These are phyloP conservation scores for Drosophila borealis DNA, from an alignment of 2,888 invertebrate species.

Conservation along the genomic window DNA sequence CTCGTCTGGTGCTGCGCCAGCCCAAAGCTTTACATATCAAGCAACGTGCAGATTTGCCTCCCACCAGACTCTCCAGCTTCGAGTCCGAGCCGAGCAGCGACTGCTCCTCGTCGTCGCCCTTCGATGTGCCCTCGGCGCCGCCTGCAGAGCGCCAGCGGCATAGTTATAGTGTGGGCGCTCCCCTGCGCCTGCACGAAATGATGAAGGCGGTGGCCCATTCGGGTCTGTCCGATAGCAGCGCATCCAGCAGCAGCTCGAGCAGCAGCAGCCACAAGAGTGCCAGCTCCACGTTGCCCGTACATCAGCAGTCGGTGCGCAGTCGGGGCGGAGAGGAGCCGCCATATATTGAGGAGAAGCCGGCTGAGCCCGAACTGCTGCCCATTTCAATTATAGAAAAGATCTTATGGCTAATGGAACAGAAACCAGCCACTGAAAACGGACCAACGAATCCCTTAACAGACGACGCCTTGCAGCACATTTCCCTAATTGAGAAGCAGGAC, in stretches of 20 bases:
- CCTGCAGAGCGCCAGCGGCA: conserved; percentile 1
- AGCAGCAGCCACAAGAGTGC: conserved; percentile 26
- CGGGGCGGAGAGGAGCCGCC: conserved; percentile 33
- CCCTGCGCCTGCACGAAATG: conserved; percentile 27
- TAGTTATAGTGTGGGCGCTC: conserved; percentile 7
- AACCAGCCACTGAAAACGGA: not conserved
- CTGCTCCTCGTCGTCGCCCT: conserved; percentile 21
- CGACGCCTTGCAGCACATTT: not conserved
- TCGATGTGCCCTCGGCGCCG: conserved; percentile 29
- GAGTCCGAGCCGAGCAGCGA: conserved; percentile 40
- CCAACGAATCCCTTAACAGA: not conserved
- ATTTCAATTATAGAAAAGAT: conserved; percentile 21
- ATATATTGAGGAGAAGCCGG: not conserved
- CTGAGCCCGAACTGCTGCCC: not conserved
- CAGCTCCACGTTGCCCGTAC: conserved; percentile 20
- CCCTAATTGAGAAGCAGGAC: not conserved
- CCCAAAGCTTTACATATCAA: conserved; percentile 38
- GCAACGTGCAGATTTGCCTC: conserved; percentile 34
- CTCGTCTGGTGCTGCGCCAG: conserved; percentile 40
- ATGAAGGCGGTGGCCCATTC: conserved; percentile 44
- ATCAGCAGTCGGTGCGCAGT: conserved; percentile 26
- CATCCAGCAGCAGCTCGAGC: conserved; percentile 45
- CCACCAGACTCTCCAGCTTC: conserved; percentile 21
- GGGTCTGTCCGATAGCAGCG: conserved; percentile 39
- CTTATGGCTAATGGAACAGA: conserved; percentile 26